Conservation (phyloP, 2,888 invertebrate genomes). For the Suillia variegata region DNA sequence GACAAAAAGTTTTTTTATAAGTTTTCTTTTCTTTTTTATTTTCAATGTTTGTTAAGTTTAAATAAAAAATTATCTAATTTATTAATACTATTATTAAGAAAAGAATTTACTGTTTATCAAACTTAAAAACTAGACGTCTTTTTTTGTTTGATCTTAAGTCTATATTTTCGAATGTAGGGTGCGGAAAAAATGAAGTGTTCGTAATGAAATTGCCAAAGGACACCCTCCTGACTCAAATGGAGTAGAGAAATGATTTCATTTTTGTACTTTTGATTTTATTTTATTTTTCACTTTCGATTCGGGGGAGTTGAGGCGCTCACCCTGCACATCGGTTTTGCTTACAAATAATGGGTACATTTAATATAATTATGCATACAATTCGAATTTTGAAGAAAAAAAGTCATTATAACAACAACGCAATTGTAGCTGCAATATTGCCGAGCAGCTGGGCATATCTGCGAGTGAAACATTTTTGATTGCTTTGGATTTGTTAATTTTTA, state of each 20-base stretch:
- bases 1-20: no score
- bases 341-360: constrained; percentile 19
- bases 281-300: neutral
- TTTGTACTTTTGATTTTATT: neutral
- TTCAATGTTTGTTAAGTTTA: no score
- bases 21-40: no score
- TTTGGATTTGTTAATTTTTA: no score
- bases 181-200: neutral
- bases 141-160: no score
- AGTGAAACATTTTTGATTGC: neutral
- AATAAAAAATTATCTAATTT: no score
- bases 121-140: no score
- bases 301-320: neutral
- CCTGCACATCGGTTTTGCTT: no score
- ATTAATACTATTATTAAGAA: no score
- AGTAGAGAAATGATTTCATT: constrained; percentile 2
- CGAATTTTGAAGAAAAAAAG: neutral
- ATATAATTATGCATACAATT: constrained; percentile 13
- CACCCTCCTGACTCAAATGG: neutral
- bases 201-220: neutral
- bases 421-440: neutral
- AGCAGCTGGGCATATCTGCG: constrained; percentile 19
- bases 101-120: no score
- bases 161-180: no score
- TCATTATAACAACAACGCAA: neutral